Conservation (phyloP, 2,113 vertebrate genomes). For the Lepidothrix coronata region DNA sequence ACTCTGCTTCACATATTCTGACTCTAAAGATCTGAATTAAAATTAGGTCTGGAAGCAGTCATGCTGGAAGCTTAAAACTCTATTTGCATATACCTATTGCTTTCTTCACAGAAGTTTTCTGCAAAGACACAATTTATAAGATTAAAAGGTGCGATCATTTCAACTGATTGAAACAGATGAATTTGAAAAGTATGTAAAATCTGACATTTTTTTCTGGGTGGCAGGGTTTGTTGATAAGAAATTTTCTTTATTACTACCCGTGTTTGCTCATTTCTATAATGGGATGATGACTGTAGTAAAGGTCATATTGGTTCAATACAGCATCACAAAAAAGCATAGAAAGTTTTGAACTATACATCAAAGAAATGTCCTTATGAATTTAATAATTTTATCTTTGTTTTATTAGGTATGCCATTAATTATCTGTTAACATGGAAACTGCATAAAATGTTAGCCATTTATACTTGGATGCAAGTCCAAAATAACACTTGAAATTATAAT, state of each 20-base stretch:
- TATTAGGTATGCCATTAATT: not conserved
- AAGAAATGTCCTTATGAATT: not conserved
- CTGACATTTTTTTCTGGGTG: not conserved
- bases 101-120: not conserved
- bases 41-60: not conserved
- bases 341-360: conserved; percentile 3
- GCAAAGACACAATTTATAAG: not conserved
- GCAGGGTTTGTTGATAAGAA: not conserved
- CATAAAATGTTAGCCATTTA: not conserved
- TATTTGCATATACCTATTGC: not conserved
- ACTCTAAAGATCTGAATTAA: not conserved
- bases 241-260: conserved; percentile 15
- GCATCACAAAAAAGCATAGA: not conserved
- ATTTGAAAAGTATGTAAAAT: not conserved
- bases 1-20: not conserved
- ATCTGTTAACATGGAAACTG: not conserved
- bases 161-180: not conserved
- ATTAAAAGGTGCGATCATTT: not conserved
- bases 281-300: not conserved
- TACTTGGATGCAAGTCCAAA: not conserved
- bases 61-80: not conserved
- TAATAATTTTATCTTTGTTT: not conserved
- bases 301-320: not conserved
- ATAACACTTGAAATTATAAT: not conserved
- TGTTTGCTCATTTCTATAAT: conserved; percentile 7